Evolutionary conservation across 2,113 vertebrate species (phyloP).

Genomic region (Plecotus auritus): DNA sequence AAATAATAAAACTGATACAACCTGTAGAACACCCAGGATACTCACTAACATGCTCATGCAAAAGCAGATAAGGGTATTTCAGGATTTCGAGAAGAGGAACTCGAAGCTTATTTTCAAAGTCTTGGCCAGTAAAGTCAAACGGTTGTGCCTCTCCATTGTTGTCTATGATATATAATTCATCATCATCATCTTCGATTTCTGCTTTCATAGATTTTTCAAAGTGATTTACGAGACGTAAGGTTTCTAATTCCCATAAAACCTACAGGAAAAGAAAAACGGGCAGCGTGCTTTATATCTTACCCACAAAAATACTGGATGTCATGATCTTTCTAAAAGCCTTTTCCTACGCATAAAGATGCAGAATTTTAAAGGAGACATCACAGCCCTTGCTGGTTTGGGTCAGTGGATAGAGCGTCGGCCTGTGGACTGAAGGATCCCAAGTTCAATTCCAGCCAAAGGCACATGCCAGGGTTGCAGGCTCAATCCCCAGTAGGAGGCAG

Average conservation of each 20-base stretch:
- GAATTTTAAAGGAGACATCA: not conserved
- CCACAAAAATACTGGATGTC: not conserved
- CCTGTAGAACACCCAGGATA: conserved; percentile 36
- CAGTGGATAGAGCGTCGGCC: too few species aligned
- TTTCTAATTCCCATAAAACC: conserved; percentile 86
- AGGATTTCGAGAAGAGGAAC: conserved; percentile 87
- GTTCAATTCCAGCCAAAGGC: too few species aligned
- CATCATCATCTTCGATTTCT: conserved; percentile 79
- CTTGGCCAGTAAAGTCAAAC: conserved; percentile 76
- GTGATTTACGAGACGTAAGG: conserved; percentile 80
- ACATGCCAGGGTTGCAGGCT: too few species aligned
- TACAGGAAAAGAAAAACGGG: conserved; percentile 38
- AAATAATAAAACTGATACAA: not conserved
- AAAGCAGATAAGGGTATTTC: conserved; percentile 87
- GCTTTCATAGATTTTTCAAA: conserved; percentile 78
- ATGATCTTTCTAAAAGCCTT: not conserved
- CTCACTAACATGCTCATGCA: conserved; percentile 84
- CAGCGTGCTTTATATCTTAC: not conserved
- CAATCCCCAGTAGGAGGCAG: too few species aligned
- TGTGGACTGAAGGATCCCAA: too few species aligned
- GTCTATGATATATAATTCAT: conserved; percentile 84
- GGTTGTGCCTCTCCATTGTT: conserved; percentile 77
- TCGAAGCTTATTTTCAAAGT: conserved; percentile 84
- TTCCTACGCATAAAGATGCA: not conserved
- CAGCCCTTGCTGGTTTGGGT: too few species aligned